Conservation (phyloP, 2,888 invertebrate species). For the Cheiracanthium punctorium region DNA sequence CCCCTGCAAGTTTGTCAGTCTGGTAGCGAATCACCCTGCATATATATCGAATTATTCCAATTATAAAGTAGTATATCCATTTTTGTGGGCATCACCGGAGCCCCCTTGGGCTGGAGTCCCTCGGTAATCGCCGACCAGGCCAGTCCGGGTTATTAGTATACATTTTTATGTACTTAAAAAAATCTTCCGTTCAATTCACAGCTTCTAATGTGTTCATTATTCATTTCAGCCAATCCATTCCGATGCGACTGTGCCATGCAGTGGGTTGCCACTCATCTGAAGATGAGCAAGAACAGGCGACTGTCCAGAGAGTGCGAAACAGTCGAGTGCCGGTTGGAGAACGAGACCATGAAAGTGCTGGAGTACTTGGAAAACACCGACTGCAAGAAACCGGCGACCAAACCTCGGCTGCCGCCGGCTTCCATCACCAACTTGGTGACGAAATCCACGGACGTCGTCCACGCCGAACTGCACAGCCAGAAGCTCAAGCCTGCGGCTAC, state of each 20-base stretch:
- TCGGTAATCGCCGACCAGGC: too few species aligned
- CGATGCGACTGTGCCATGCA: slow-evolving; percentile 40
- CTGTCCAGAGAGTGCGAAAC: slow-evolving; percentile 29
- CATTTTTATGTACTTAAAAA: too few species aligned
- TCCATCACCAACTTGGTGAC: too few species aligned
- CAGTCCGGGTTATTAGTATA: too few species aligned
- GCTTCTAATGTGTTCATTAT: too few species aligned
- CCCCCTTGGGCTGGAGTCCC: too few species aligned
- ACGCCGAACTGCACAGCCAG: background rate
- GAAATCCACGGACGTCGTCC: background rate
- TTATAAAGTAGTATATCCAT: too few species aligned
- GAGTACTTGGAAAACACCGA: slow-evolving; percentile 5
- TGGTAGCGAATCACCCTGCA: too few species aligned
- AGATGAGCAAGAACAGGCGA: slow-evolving; percentile 30
- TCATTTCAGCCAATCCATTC: slow-evolving; percentile 47
- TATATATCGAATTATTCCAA: too few species aligned
- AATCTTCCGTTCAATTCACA: too few species aligned
- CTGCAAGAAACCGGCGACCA: background rate
- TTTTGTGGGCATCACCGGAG: too few species aligned
- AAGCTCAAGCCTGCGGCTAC: background rate
- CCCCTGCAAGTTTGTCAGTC: too few species aligned
- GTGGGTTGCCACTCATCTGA: slow-evolving; percentile 44
- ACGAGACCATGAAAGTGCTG: slow-evolving; percentile 13
- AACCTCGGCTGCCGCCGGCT: background rate
- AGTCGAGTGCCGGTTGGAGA: slow-evolving; percentile 33